These are phyloP conservation scores for Pristiophorus japonicus DNA, from an alignment of 2,113 vertebrate genomes.

Conservation along the genomic window DNA sequence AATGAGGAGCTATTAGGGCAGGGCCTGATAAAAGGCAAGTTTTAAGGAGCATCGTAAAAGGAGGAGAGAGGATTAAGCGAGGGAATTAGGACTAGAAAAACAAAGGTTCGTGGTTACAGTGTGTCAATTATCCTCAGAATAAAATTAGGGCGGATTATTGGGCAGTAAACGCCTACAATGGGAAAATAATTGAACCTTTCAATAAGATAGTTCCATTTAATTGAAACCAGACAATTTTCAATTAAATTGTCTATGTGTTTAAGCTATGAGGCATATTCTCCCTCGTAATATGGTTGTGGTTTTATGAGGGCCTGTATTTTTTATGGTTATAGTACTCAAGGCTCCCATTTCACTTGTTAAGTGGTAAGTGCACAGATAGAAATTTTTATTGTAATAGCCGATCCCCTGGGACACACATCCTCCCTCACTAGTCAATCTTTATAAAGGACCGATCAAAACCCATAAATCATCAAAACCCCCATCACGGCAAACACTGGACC, in stretches of 20 bases:
- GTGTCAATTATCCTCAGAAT: not conserved
- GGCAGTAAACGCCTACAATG: not conserved
- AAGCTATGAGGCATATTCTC: not conserved
- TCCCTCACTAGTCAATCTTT: not conserved
- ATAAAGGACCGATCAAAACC: conserved; percentile 1
- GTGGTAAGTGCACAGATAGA: conserved; percentile 18
- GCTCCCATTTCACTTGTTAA: conserved; percentile 22
- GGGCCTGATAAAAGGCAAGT: not conserved
- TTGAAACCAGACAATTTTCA: conserved; percentile 27
- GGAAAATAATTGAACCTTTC: conserved; percentile 9
- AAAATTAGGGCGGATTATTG: not conserved
- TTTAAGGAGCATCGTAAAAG: not conserved
- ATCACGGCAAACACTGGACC: not conserved
- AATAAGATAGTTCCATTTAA: conserved; percentile 17
- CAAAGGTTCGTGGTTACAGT: not conserved
- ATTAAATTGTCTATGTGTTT: not conserved
- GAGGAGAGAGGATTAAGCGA: not conserved
- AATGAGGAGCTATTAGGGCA: not conserved
- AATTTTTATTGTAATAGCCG: not conserved
- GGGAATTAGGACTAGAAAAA: not conserved
- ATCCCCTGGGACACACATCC: not conserved
- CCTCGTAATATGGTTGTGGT: not conserved
- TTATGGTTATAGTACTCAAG: conserved; percentile 27
- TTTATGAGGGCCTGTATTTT: conserved; percentile 13
- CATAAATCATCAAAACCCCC: not conserved